phyloP scores from a whole-genome alignment of 2,797 vertebrate species.

The Antennarius maculatus region DNA sequence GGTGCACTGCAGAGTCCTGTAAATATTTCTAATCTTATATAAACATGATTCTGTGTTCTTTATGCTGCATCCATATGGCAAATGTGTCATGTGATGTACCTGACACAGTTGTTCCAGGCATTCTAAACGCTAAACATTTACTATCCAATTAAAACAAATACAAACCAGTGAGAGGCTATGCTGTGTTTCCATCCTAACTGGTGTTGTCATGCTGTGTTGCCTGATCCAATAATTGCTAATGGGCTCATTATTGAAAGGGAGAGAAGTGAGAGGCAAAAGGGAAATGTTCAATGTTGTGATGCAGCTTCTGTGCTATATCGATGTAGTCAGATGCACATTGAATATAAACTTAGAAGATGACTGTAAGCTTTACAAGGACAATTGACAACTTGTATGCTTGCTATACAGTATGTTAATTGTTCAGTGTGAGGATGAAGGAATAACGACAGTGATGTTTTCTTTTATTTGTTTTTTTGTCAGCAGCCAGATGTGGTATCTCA shows the following conservation, averaged over 20 bases:
- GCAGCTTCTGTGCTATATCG: constrained; percentile 5
- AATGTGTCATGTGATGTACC: no score
- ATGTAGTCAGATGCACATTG: constrained; percentile 2
- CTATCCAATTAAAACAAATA: neutral
- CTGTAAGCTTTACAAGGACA: no score
- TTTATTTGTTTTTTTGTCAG: no score
- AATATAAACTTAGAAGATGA: neutral
- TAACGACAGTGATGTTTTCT: no score
- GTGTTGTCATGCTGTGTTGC: constrained; percentile 53
- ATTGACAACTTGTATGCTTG: no score
- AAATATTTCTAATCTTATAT: no score
- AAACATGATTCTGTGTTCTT: no score
- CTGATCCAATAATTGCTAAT: constrained; percentile 60
- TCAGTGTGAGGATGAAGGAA: neutral
- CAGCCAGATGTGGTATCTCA: no score
- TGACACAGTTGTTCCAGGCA: neutral
- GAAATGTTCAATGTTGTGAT: constrained; percentile 33
- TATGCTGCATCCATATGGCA: neutral
- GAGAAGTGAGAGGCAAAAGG: constrained; percentile 29
- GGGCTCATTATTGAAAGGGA: constrained; percentile 48
- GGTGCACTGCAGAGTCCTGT: no score
- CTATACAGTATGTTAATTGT: neutral
- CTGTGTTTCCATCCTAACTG: constrained; percentile 31
- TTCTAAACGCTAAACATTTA: neutral
- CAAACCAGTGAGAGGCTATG: constrained; percentile 12